phyloP scores from a whole-genome alignment of 2,113 vertebrate species.

The Pteronura brasiliensis region DNA sequence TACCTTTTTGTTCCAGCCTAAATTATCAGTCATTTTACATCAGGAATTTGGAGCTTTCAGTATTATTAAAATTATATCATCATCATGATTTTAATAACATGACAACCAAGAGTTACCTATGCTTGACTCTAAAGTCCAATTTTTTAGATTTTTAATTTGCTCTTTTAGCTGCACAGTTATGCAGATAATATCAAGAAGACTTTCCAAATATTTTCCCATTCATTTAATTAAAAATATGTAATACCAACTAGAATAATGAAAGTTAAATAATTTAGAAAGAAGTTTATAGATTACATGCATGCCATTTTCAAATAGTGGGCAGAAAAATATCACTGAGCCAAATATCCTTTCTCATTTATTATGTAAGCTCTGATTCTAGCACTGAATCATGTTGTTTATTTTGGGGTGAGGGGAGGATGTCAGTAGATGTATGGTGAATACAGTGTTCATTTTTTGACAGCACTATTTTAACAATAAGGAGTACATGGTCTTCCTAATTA shows the following conservation, averaged over 20 bases:
- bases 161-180: background rate
- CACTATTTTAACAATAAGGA: background rate
- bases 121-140: background rate
- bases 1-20: background rate
- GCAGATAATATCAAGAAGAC: background rate
- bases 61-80: background rate
- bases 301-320: background rate
- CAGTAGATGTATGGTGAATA: background rate
- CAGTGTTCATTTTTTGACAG: background rate
- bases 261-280: background rate
- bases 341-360: background rate
- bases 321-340: background rate
- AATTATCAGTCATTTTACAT: background rate
- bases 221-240: background rate
- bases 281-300: background rate
- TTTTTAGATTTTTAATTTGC: background rate
- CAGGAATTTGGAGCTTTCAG: background rate
- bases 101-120: background rate
- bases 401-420: background rate
- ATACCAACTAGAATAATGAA: slow-evolving; percentile 1
- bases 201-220: background rate
- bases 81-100: slow-evolving; percentile 1
- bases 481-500: background rate
- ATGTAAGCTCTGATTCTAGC: background rate
- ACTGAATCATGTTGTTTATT: background rate